Conservation (phyloP, 2,888 invertebrate species). For the Nomada goodeniana region DNA sequence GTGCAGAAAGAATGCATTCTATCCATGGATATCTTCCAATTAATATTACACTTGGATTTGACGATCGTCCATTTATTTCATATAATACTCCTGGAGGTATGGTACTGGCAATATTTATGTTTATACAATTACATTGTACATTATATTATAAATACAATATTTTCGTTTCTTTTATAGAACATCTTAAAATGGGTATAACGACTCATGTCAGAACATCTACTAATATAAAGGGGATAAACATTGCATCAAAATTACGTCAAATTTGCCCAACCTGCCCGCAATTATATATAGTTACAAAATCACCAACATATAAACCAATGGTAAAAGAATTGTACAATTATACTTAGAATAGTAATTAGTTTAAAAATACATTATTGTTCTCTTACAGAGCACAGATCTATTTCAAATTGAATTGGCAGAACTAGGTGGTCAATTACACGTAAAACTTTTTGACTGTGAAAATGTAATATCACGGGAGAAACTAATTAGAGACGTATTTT, state of each 20-base stretch:
- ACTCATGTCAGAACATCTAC: constrained; percentile 80
- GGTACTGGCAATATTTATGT: neutral
- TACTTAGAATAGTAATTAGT: constrained; percentile 31
- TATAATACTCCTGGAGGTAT: constrained; percentile 80
- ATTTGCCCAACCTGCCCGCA: constrained; percentile 75
- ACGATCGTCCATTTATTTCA: constrained; percentile 78
- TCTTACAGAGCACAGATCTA: constrained; percentile 70
- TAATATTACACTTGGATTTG: constrained; percentile 83
- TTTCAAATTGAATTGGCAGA: constrained; percentile 76
- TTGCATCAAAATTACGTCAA: constrained; percentile 67
- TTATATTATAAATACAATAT: neutral
- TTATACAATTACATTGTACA: constrained; percentile 8
- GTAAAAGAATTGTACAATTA: constrained; percentile 59
- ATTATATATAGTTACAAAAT: constrained; percentile 75
- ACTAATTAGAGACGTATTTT: constrained; percentile 76
- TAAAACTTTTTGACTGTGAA: constrained; percentile 80
- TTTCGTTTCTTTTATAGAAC: constrained; percentile 63
- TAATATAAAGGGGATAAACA: constrained; percentile 74
- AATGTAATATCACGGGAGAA: constrained; percentile 71
- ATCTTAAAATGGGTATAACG: constrained; percentile 78
- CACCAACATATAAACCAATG: constrained; percentile 66
- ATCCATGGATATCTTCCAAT: constrained; percentile 88
- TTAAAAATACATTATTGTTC: constrained; percentile 1
- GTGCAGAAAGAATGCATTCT: constrained; percentile 89
- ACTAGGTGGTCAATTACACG: constrained; percentile 76